Percentiles rank a stretch among this genome's conserved stretches.
These are phyloP conservation scores for Lytechinus pictus DNA, from an alignment of 35 echinoderm and acorn worm species.

Conservation along the genomic window DNA sequence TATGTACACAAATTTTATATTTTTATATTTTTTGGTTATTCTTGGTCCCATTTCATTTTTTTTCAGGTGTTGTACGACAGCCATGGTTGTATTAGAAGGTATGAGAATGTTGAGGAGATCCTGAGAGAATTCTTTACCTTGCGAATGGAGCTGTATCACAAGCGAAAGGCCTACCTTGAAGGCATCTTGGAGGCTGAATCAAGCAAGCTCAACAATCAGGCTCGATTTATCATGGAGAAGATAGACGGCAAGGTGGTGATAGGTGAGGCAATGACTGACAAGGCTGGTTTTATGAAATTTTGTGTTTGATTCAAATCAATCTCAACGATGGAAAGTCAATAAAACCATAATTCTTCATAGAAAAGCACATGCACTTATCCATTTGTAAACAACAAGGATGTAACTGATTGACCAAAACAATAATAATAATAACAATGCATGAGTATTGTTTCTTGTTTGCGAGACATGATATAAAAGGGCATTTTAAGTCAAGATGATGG, in stretches of 20 bases:
- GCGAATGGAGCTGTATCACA: conserved; percentile 71
- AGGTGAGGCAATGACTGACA: conserved; percentile 55
- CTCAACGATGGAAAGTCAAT: too few relatives aligned
- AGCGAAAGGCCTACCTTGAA: conserved; percentile 85
- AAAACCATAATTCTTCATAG: too few relatives aligned
- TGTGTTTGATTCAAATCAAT: too few relatives aligned
- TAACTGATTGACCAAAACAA: too few relatives aligned
- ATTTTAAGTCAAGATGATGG: too few relatives aligned
- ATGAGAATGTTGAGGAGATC: conserved; percentile 83
- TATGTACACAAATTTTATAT: too few relatives aligned
- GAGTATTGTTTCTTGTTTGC: too few relatives aligned
- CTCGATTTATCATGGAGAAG: conserved; percentile 98
- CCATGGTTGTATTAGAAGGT: conserved; percentile 82
- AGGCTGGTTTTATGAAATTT: not conserved
- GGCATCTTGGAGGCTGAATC: conserved; percentile 84
- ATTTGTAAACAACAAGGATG: too few relatives aligned
- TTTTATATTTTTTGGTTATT: too few relatives aligned
- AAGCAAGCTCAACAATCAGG: conserved; percentile 90
- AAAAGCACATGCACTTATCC: too few relatives aligned
- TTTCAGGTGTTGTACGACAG: conserved; percentile 87
- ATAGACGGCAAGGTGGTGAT: conserved; percentile 90
- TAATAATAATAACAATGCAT: too few relatives aligned
- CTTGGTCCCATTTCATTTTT: not conserved
- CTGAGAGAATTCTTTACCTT: conserved; percentile 78
- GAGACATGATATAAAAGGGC: too few relatives aligned